phyloP scores from a whole-genome alignment of 2,113 vertebrate species.

The Daphoenositta chrysoptera region DNA sequence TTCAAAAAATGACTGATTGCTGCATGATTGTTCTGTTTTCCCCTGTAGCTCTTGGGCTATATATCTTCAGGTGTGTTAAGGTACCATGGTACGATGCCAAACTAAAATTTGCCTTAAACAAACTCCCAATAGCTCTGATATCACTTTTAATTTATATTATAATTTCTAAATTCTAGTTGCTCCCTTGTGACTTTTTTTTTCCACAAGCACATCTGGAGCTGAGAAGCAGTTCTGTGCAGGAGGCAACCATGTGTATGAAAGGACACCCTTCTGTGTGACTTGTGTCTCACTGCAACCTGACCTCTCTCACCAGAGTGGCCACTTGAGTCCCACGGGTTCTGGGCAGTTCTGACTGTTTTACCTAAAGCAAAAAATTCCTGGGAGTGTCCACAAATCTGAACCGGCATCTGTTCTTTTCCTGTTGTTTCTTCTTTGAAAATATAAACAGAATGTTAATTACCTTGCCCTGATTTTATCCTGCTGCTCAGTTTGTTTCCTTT shows the following conservation, averaged over 20 bases:
- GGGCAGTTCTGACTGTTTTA: conserved; percentile 2
- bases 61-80: conserved; percentile 14
- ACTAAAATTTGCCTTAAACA: conserved; percentile 53
- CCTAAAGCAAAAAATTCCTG: conserved; percentile 56
- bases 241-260: neutral
- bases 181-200: neutral
- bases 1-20: conserved; percentile 16
- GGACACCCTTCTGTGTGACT: neutral
- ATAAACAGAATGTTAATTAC: conserved; percentile 66
- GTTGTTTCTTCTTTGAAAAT: conserved; percentile 63
- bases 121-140: conserved; percentile 48
- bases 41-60: conserved; percentile 26
- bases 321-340: neutral
- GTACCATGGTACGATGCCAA: conserved; percentile 14
- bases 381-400: conserved; percentile 40
- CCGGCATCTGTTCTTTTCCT: conserved; percentile 49
- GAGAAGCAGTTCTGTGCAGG: neutral
- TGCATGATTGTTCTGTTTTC: conserved; percentile 11
- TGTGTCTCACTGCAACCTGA: neutral
- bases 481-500: conserved; percentile 61
- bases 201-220: neutral
- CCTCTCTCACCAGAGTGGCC: neutral
- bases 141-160: conserved; percentile 66
- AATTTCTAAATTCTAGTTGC: conserved; percentile 42
- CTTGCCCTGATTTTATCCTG: conserved; percentile 55